Percentiles rank a stretch among this genome's conserved stretches.
Evolutionary conservation across 2,797 vertebrate genomes (phyloP).

Genomic region (Botia kubotai): DNA sequence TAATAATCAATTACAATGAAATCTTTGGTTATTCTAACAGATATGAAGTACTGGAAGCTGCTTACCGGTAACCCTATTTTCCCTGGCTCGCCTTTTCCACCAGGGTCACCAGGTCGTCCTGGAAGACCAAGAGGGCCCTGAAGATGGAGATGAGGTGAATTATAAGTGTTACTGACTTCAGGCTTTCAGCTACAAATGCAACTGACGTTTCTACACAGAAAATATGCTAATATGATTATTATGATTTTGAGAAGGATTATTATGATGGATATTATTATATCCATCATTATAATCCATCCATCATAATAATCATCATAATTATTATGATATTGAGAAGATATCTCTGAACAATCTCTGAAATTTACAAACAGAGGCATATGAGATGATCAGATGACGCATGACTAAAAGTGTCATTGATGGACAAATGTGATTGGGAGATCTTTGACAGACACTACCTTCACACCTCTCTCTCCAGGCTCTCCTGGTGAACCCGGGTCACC

Average conservation of each 20-base stretch:
- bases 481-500: constrained; percentile 82
- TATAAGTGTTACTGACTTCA: neutral
- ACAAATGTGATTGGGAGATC: neutral
- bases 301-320: too few species aligned
- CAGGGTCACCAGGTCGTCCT: constrained; percentile 81
- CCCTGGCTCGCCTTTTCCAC: constrained; percentile 81
- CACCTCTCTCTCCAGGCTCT: constrained; percentile 83
- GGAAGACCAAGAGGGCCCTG: constrained; percentile 86
- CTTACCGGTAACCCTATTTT: constrained; percentile 70
- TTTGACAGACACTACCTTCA: constrained; percentile 75
- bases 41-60: constrained; percentile 27
- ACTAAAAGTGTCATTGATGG: neutral
- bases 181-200: neutral
- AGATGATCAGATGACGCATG: neutral
- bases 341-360: neutral
- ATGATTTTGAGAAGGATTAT: too few species aligned
- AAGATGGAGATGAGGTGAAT: constrained; percentile 5
- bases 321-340: neutral
- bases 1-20: neutral
- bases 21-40: neutral
- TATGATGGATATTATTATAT: too few species aligned
- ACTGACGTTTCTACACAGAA: neutral
- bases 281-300: too few species aligned
- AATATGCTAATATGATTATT: neutral
- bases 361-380: neutral